A percentile compares a stretch with the other conserved stretches of the same genome.
Conservation (phyloP, 2,888 invertebrate genomes). For the Caradrina clavipalpis region DNA sequence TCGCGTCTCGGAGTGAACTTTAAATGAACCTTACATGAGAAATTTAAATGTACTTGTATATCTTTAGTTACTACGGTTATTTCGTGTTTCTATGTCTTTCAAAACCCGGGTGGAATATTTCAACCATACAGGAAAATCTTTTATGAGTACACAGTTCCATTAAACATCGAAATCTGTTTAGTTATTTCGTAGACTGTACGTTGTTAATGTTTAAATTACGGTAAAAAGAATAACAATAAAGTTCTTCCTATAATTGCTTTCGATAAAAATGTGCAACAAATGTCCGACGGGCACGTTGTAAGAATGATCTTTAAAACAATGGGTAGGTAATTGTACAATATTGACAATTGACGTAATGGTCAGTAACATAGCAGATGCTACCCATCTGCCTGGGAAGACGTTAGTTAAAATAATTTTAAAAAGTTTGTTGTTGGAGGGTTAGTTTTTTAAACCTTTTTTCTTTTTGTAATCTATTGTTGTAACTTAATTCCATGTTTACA, state of each 20-base stretch:
- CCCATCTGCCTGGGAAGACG: background rate
- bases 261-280: slow-evolving; percentile 20
- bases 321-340: background rate
- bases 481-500: too few relatives aligned
- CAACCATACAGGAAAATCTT: background rate
- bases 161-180: background rate
- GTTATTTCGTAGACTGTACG: background rate
- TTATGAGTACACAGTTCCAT: background rate
- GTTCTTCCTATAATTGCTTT: background rate
- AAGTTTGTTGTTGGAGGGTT: background rate
- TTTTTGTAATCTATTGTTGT: too few relatives aligned
- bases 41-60: too few relatives aligned
- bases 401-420: too few relatives aligned
- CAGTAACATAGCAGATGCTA: slow-evolving; percentile 1
- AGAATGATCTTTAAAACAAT: slow-evolving; percentile 16
- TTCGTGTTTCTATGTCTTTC: too few relatives aligned
- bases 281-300: background rate
- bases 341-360: background rate
- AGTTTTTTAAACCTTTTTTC: too few relatives aligned
- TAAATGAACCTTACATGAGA: too few relatives aligned
- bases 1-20: too few relatives aligned
- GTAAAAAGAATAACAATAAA: background rate
- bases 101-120: too few relatives aligned
- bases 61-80: too few relatives aligned
- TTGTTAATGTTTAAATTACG: background rate